Base-by-base conservation (phyloP, 2,797 vertebrate species). In the Cottoperca gobio region DNA sequence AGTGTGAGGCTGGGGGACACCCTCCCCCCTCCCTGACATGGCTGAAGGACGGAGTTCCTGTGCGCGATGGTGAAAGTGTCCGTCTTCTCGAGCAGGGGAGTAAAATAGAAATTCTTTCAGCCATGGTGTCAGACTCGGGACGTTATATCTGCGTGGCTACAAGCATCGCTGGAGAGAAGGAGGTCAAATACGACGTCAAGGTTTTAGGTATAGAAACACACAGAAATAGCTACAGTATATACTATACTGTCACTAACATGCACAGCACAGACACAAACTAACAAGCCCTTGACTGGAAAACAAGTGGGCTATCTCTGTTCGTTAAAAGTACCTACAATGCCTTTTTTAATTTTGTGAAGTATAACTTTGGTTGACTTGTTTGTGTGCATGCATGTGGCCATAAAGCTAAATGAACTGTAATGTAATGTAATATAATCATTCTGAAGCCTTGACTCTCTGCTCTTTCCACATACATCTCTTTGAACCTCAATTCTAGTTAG, bases 131-230 rank as follows among this genome's bases (percentile, higher is more conserved):
- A 1, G 95, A 98, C 78, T 92, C 28, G 0, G 98, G 98, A 31
- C 96, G 93, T 17, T 99, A 99, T 35, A 52, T 94, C 40, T 99
- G 98, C 35, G 94, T 98, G 88, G 98, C 98, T 8, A 97, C 96
- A n/a, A 99, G 97, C 84, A 46, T 97, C 55, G 98, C 98, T n/a
- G 98, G 98, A 82, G 97, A 99, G 84, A 95, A 95, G 66, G 96
- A 97, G 82, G 95, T 98, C 86, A 97, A 95, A 85, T 99, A 99
- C 0, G 94, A 97, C 21, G 94, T 99, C 82, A 95, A 91, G 74
- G 93, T 99, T 81, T 94, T 99, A 93, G 97, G 98, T 99, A 93
- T 3, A 69, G 70, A 82, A 39, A 76, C 26, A 60, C 48, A 64
- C 39, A 49, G 33, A 24, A 21, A 31, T n/a, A 24, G 57, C 12